phyloP scores from a whole-genome alignment of 2,797 vertebrate species.

The Enteromius argenteus region DNA sequence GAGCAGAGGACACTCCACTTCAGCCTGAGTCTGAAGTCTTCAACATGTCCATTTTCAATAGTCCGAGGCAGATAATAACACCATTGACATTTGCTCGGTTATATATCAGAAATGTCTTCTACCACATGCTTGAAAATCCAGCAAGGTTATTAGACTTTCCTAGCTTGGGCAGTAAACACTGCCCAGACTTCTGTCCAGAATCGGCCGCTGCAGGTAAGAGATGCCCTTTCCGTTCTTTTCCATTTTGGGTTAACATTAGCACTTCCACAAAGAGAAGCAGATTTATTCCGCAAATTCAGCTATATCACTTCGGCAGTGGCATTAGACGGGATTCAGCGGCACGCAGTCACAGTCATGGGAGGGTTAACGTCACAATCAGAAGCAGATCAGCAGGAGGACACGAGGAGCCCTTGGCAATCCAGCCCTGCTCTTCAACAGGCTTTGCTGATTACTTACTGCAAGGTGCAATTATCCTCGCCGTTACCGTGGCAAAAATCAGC shows the following conservation, averaged over 20 bases:
- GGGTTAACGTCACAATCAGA: slow-evolving; percentile 67
- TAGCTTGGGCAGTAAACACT: background rate
- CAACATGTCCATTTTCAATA: slow-evolving; percentile 36
- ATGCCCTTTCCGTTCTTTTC: slow-evolving; percentile 16
- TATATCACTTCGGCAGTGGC: background rate
- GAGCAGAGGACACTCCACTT: slow-evolving; percentile 48
- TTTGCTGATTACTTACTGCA: slow-evolving; percentile 55
- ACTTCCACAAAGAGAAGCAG: background rate
- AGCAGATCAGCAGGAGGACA: slow-evolving; percentile 59
- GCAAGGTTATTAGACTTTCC: slow-evolving; percentile 6
- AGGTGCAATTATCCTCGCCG: slow-evolving; percentile 60
- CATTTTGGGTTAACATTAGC: background rate
- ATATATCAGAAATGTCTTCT: slow-evolving; percentile 3
- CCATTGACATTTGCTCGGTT: slow-evolving; percentile 45
- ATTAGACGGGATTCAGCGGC: background rate
- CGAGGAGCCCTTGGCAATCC: slow-evolving; percentile 60
- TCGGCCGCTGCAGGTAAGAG: background rate
- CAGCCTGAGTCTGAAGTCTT: slow-evolving; percentile 37
- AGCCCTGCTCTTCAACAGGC: slow-evolving; percentile 39
- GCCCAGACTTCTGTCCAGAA: background rate
- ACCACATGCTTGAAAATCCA: slow-evolving; percentile 18
- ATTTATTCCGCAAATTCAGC: background rate
- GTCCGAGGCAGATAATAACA: slow-evolving; percentile 22
- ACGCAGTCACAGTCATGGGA: slow-evolving; percentile 43
- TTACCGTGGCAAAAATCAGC: slow-evolving; percentile 46